Percentiles rank a stretch among this genome's conserved stretches.
phyloP scores from a whole-genome alignment of 2,113 vertebrate genomes.

The Xiphophorus couchianus region DNA sequence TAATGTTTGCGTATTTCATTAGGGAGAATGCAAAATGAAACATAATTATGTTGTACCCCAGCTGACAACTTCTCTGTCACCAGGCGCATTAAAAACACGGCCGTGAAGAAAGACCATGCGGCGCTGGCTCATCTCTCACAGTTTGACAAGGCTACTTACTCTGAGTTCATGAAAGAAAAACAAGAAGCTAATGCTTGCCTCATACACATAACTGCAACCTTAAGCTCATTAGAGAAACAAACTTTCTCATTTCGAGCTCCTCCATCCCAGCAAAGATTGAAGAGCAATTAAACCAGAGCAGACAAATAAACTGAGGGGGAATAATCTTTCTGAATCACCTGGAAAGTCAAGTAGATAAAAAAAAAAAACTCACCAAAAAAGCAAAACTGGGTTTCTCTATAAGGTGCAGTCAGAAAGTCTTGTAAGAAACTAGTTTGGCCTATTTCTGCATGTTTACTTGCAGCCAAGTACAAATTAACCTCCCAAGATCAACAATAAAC shows the following conservation, averaged over 20 bases:
- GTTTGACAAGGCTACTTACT: constrained; percentile 67
- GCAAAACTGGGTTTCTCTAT: constrained; percentile 17
- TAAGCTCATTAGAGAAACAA: constrained; percentile 69
- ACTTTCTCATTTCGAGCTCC: constrained; percentile 38
- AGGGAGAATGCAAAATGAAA: constrained; percentile 68
- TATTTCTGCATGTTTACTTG: constrained; percentile 59
- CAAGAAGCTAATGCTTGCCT: constrained; percentile 39
- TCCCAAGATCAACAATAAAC: constrained; percentile 76
- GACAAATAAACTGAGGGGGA: constrained; percentile 50
- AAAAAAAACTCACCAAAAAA: not conserved
- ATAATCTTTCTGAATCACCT: constrained; percentile 71
- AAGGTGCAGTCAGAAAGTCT: constrained; percentile 14
- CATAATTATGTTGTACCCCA: constrained; percentile 71
- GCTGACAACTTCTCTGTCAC: constrained; percentile 73
- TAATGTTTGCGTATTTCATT: constrained; percentile 63
- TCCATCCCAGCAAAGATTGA: constrained; percentile 45
- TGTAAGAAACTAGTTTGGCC: constrained; percentile 59
- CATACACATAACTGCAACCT: constrained; percentile 41
- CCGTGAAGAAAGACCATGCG: constrained; percentile 50
- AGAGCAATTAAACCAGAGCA: constrained; percentile 52
- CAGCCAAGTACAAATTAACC: constrained; percentile 77
- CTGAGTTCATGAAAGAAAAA: constrained; percentile 49
- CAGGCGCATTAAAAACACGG: constrained; percentile 45
- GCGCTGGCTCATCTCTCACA: constrained; percentile 65
- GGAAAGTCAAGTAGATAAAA: constrained; percentile 53